Evolutionary conservation across 1,140 invertebrate genomes (phyloP).

Genomic region (Micrasema minimum): DNA sequence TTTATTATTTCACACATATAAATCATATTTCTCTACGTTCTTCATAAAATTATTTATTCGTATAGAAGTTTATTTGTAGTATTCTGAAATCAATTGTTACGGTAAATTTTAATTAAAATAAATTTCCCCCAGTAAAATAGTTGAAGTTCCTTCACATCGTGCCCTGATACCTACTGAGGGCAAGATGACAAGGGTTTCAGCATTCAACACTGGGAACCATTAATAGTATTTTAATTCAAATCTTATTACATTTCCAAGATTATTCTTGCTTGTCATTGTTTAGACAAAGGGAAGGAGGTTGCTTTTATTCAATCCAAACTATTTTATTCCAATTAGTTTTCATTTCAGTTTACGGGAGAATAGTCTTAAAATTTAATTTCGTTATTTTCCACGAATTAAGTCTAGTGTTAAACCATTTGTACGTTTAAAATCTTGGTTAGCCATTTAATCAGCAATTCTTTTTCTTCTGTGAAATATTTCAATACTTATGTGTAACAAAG

Average conservation of each 20-base stretch:
- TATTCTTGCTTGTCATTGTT: slow-evolving; percentile 19
- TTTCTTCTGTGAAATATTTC: too few species aligned
- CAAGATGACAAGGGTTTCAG: neutral
- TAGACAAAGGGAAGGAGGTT: neutral
- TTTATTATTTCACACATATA: too few species aligned
- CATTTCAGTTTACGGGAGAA: neutral
- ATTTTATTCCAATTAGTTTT: neutral
- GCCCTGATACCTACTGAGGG: neutral
- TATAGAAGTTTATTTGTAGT: too few species aligned
- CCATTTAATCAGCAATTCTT: neutral
- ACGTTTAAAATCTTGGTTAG: neutral
- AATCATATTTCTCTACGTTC: too few species aligned
- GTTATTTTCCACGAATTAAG: neutral
- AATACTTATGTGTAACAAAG: too few species aligned
- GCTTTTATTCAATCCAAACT: neutral
- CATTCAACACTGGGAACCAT: slow-evolving; percentile 3
- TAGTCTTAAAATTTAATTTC: neutral
- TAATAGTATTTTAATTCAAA: slow-evolving; percentile 34
- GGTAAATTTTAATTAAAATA: too few species aligned
- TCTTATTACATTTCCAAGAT: slow-evolving; percentile 36
- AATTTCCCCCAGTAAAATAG: too few species aligned
- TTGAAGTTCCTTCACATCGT: slow-evolving; percentile 8
- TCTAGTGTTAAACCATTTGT: neutral
- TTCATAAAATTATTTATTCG: too few species aligned
- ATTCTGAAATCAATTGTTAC: too few species aligned